A percentile compares a stretch with the other conserved stretches of the same genome.
phyloP scores from a whole-genome alignment of 53 echinoderm and acorn worm genomes.

The Holothuria scabra region DNA sequence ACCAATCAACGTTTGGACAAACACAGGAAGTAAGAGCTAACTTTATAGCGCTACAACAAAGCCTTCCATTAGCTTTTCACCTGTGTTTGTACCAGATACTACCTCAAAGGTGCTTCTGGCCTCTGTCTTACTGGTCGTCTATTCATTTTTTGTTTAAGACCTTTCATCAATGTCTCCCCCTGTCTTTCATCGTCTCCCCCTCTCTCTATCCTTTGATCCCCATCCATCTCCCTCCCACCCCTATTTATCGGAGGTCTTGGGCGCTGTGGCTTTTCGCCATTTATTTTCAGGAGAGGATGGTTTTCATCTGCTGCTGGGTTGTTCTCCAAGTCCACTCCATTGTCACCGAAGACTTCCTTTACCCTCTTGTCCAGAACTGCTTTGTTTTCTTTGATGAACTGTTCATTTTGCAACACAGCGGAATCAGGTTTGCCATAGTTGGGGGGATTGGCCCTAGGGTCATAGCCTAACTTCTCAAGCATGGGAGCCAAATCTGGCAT shows the following conservation, averaged over 20 bases:
- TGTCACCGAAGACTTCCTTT: slow-evolving; percentile 69
- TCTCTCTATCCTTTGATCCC: too few species aligned
- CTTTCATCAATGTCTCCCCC: too few species aligned
- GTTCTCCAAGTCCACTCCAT: slow-evolving; percentile 59
- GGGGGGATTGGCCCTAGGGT: slow-evolving; percentile 88
- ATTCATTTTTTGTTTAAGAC: too few species aligned
- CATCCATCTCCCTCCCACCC: neutral
- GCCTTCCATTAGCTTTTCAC: too few species aligned
- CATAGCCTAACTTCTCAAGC: slow-evolving; percentile 91
- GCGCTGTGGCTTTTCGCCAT: neutral
- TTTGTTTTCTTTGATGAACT: slow-evolving; percentile 70
- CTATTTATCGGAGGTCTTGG: neutral
- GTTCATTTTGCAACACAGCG: slow-evolving; percentile 87
- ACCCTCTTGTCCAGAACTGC: slow-evolving; percentile 67
- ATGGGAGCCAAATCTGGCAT: slow-evolving; percentile 92
- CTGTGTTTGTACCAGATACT: too few species aligned
- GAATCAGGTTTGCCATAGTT: slow-evolving; percentile 92
- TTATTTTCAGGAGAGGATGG: slow-evolving; percentile 23
- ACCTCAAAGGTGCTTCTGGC: too few species aligned
- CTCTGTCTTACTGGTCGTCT: too few species aligned
- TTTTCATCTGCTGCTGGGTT: slow-evolving; percentile 24
- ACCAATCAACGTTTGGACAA: too few species aligned
- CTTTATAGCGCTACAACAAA: too few species aligned
- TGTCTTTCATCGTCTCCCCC: neutral
- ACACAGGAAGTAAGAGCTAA: too few species aligned